Conservation (phyloP, 2,113 vertebrate species). For the Bungarus multicinctus region DNA sequence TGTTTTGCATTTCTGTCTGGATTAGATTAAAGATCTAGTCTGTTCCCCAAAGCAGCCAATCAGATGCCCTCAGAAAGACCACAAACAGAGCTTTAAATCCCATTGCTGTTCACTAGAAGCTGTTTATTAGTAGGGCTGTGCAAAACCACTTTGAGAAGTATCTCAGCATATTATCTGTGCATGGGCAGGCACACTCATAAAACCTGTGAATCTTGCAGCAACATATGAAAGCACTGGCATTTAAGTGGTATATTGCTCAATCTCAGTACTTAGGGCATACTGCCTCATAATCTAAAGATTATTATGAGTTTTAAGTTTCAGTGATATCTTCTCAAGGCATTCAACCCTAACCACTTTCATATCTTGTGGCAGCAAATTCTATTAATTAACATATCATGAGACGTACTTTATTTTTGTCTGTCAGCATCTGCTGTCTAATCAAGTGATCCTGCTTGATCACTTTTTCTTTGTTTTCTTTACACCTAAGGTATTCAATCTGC, state of each 20-base stretch:
- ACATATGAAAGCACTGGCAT: not conserved
- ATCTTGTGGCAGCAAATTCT: constrained; percentile 7
- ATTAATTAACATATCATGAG: not conserved
- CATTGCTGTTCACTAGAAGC: not conserved
- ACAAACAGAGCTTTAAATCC: not conserved
- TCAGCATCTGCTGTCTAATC: not conserved
- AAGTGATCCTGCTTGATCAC: no score
- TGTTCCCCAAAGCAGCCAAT: not conserved
- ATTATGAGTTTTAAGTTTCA: not conserved
- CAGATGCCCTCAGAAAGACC: not conserved
- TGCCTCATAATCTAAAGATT: not conserved
- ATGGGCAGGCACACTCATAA: not conserved
- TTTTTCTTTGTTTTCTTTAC: not conserved
- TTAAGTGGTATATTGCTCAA: not conserved
- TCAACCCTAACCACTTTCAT: not conserved
- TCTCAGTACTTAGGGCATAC: not conserved
- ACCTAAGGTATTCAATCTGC: not conserved
- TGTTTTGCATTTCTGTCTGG: not conserved
- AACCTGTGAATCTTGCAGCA: not conserved
- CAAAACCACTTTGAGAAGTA: not conserved
- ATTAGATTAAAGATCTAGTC: not conserved
- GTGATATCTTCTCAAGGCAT: not conserved
- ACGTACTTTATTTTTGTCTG: not conserved
- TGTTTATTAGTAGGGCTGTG: not conserved
- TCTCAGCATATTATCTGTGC: not conserved